Evolutionary conservation across 2,797 vertebrate genomes (phyloP), one percentile per base, ranked within the genome.

Genomic region (Ispidina picta): DNA sequence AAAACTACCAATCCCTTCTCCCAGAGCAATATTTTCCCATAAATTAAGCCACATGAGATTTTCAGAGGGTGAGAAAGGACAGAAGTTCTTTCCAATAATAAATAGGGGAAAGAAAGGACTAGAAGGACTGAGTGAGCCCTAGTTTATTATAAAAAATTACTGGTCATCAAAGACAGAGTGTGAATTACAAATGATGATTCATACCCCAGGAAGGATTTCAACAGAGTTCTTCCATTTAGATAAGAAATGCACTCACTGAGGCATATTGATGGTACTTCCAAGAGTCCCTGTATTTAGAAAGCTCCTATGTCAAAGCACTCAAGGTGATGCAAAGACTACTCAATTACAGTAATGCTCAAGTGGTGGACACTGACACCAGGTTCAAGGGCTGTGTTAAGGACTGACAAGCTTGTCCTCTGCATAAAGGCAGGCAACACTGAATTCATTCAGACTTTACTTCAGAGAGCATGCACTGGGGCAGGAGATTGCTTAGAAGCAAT

Each of bases 121-220:
- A 66, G 48, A 78, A 94, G 48, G 56, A 65, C 64, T 54, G 60
- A 88, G 68, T 12, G 49, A 86, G 63, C 33, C 9, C n/a, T 43
- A 31, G 83, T 69, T 83, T 90, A 74, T 87, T 46, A 58, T 75
- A 41, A 94, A 90, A 79, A 80, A 91, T 71, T 41, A 69, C 62
- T 6, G 5, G 31, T 84, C 51, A 43, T 76, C 58, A 65, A 88
- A 91, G 91, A 49, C 65, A 79, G 65, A 51, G 54, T 75, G 77
- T 28, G 63, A 93, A 75, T 77, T 95, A 81, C 64, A 88, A 78
- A 79, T 66, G 33, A 66, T 91, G 74, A 95, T 86, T 93, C 85
- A 93, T 73, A 82, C 52, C 56, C 63, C 31, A 75, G 83, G 66
- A 78, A 88, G 63, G 63, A 49, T 92, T 85, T 94, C 76, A 85